Base-by-base conservation (phyloP, 1,140 invertebrate genomes). In the Hyposmocoma kahamanoa region DNA sequence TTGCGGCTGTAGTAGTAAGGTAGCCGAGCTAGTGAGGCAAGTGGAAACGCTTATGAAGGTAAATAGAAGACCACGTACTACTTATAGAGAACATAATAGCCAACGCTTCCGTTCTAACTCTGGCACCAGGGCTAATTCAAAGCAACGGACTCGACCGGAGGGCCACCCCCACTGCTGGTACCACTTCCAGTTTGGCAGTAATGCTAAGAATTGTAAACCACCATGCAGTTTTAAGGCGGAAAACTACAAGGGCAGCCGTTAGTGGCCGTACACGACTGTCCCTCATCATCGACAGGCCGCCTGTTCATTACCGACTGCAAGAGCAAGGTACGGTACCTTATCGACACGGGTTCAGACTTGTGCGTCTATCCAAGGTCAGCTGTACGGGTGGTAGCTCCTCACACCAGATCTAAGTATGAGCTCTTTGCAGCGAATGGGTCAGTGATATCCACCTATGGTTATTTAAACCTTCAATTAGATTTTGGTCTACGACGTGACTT, bases 391-490 rank as follows among this genome's bases (percentile, higher is more conserved):
- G n/a, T n/a, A n/a, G n/a, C 56, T 41, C 51, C 30, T 38, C 51
- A 50, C 42, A 13, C 18, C 13, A 47, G 30, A 5, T 28, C 44
- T 19, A 63, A 57, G 17, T 62, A 48, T 43, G 38, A 22, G 1
- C 44, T 69, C 2, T 42, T 22, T 20, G 74, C 72, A 5, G 74
- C 70, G 6, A 67, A 63, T 30, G 28, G 30, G 45, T 62, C 62
- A 1, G 21, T 47, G 0, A 84, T 84, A 4, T 21, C 50, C 17
- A 86, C 81, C 0, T 85, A 76, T 49, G 80, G 82, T 0, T 24
- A 19, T 3, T 48, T 50, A 17, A 11, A 38, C 2, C 24, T 84
- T 0, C 47, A 50, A 1, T 42, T 86, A 0, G 53, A 78, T 44
- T 46, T 84, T 1, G 68, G 75, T 0, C 53, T 86, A 15, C 46